Percentiles rank a stretch among this genome's conserved stretches.
Conservation (phyloP, 64 coral and sea anemone genomes). For the Trachythela sp. region DNA sequence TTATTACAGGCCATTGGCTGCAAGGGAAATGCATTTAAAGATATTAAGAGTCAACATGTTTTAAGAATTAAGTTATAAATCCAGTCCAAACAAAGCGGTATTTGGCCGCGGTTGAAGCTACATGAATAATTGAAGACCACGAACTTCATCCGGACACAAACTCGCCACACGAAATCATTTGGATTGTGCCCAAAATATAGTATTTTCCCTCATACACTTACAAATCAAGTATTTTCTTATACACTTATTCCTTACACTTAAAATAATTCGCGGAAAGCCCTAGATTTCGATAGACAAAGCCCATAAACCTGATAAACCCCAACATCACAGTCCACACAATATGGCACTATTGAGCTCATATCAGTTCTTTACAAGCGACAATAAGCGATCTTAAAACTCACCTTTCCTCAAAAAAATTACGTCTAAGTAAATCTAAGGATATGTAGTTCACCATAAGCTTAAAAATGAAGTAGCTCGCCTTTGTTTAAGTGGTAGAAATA, state of each 20-base stretch:
- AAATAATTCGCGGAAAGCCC: background rate
- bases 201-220: background rate
- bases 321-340: background rate
- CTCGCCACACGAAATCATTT: constrained; percentile 10
- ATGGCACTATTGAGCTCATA: background rate
- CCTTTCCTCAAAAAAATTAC: background rate
- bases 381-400: background rate
- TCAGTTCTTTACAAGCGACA: background rate
- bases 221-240: background rate
- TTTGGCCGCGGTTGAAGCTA: constrained; percentile 4
- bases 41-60: background rate
- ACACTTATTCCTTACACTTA: background rate
- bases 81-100: constrained; percentile 20
- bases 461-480: background rate
- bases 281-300: background rate
- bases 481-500: background rate
- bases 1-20: background rate
- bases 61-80: background rate
- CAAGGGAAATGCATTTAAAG: background rate
- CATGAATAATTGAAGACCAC: constrained; percentile 22
- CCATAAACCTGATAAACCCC: background rate
- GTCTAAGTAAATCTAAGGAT: background rate
- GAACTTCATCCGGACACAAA: background rate
- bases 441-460: background rate
- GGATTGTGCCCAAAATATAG: background rate